These are phyloP conservation scores for Catotricha subobsoleta DNA, from an alignment of 2,888 invertebrate species.

Conservation along the genomic window DNA sequence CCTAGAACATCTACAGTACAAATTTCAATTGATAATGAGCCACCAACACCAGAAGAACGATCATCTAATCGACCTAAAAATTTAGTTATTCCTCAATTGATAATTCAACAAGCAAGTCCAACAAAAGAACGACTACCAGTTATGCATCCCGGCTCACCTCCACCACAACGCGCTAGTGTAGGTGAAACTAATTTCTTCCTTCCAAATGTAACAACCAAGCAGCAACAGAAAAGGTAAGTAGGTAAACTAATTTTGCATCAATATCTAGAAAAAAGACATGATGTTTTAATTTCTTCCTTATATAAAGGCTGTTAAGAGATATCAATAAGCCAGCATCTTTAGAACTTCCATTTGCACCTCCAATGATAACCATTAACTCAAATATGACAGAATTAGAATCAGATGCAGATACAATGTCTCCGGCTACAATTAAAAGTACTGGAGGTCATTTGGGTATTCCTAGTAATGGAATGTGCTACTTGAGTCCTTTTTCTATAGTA, in stretches of 20 bases:
- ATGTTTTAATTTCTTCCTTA: too few relatives aligned
- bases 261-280: too few relatives aligned
- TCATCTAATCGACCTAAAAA: constrained; percentile 26
- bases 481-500: constrained; percentile 61
- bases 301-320: too few relatives aligned
- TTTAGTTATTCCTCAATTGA: constrained; percentile 43
- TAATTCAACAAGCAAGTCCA: constrained; percentile 50
- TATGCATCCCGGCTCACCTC: constrained; percentile 37
- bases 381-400: constrained; percentile 60
- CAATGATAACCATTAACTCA: constrained; percentile 54
- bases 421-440: constrained; percentile 32
- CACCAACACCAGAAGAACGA: constrained; percentile 20
- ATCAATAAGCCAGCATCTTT: constrained; percentile 36
- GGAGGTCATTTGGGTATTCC: constrained; percentile 17
- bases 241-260: too few relatives aligned
- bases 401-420: constrained; percentile 48
- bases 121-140: constrained; percentile 35
- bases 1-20: constrained; percentile 10
- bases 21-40: constrained; percentile 19
- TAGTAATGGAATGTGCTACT: constrained; percentile 44
- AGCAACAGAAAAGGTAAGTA: too few relatives aligned
- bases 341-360: constrained; percentile 44
- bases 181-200: too few relatives aligned
- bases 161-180: constrained; percentile 32
- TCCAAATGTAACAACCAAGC: too few relatives aligned